Base-by-base conservation (phyloP, 2,888 invertebrate genomes). In the Oligia strigilis region DNA sequence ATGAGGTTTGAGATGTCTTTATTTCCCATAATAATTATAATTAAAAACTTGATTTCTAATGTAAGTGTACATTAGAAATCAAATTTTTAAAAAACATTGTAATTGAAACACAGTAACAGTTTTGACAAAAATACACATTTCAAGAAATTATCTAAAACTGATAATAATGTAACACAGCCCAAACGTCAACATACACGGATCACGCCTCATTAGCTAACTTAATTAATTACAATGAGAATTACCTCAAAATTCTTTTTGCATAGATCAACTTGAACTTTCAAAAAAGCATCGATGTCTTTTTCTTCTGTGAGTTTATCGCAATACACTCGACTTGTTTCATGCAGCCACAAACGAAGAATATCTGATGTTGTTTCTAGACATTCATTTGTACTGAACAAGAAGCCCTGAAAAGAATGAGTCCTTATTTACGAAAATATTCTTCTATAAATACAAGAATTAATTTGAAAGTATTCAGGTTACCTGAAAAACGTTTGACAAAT, bases 401-500 rank as follows among this genome's bases (percentile, higher is more conserved):
- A 96, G 55, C 99, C 99, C 99, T 99, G 80, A 40, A 87, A 73
- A n/a, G 0, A 29, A 67, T 17, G 0, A 19, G 4, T 17, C 0
- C 8, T 17, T 40, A 52, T n/a, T 36, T 49, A 14, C 29, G 2
- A 5, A 23, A 55, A 62, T 0, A 49, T 40, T 8, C 6, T 6
- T n/a, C 4, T 58, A n/a, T 9, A 60, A 49, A 40, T 23, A 19
- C 8, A 40, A n/a, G 9, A 58, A 29, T 17, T 19, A 0, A 29
- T 43, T 65, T 46, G 0, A 46, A 77, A 14, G n/a, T 64, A 49
- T 49, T 64, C 0, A 29, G 19, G 9, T 82, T 97, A 98, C 99
- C 98, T 99, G 99, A 94, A 99, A 99, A 77, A 99, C 98, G 94
- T 99, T 99, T 5, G 99, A 99, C 78, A 99, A 97, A 94, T 99